Conservation (phyloP, 2,888 invertebrate species). For the Portevinia maculata region DNA sequence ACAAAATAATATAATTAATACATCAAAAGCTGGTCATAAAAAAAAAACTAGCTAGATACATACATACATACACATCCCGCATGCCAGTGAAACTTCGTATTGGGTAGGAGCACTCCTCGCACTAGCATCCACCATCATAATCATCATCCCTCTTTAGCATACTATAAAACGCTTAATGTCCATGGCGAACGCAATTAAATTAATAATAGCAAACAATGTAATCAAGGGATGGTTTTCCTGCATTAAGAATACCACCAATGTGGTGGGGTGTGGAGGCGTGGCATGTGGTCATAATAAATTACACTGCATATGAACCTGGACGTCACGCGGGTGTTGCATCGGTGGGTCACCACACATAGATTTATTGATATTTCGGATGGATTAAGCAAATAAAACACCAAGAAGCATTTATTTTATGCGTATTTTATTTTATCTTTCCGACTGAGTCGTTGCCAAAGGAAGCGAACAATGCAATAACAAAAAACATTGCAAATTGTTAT, state of each 20-base stretch:
- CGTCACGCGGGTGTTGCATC: slow-evolving; percentile 56
- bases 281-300: slow-evolving; percentile 67
- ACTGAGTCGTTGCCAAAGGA: slow-evolving; percentile 20
- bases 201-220: slow-evolving; percentile 72
- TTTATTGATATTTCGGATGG: slow-evolving; percentile 41
- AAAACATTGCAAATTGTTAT: not conserved
- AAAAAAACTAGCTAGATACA: slow-evolving; percentile 25
- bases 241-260: slow-evolving; percentile 64
- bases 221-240: slow-evolving; percentile 70
- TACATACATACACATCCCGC: slow-evolving; percentile 1
- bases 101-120: slow-evolving; percentile 5
- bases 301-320: slow-evolving; percentile 66
- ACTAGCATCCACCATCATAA: slow-evolving; percentile 28
- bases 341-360: slow-evolving; percentile 57
- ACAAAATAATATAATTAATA: slow-evolving; percentile 71
- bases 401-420: slow-evolving; percentile 27
- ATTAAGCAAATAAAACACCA: slow-evolving; percentile 13
- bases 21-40: slow-evolving; percentile 61
- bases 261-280: slow-evolving; percentile 44
- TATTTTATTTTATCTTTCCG: slow-evolving; percentile 29
- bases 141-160: slow-evolving; percentile 48
- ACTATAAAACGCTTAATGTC: slow-evolving; percentile 71
- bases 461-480: slow-evolving; percentile 1
- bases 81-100: slow-evolving; percentile 5
- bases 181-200: slow-evolving; percentile 72